phyloP scores from a whole-genome alignment of 1,140 invertebrate species.

The Bombus cullumanus region DNA sequence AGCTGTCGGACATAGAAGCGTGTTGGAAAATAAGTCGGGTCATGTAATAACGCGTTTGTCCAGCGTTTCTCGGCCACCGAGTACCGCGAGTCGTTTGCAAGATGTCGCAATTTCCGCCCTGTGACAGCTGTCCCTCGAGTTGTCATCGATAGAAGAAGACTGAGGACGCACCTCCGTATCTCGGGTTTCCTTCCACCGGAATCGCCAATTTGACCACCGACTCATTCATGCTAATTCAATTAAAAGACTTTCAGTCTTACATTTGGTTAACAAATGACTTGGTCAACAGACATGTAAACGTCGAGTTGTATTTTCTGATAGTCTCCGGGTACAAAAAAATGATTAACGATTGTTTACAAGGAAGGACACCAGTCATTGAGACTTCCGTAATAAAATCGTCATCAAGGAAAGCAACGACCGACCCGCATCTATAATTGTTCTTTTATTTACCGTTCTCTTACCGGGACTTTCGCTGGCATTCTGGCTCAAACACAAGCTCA shows the following conservation, averaged over 20 bases:
- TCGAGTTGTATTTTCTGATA: no score
- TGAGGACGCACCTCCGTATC: slow-evolving; percentile 54
- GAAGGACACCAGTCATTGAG: background rate
- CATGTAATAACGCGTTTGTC: slow-evolving; percentile 45
- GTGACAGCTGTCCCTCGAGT: slow-evolving; percentile 64
- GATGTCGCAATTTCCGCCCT: slow-evolving; percentile 66
- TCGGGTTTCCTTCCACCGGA: slow-evolving; percentile 27
- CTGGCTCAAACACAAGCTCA: background rate
- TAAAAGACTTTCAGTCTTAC: background rate
- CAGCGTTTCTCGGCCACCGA: background rate
- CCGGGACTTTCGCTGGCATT: background rate
- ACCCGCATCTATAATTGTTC: background rate
- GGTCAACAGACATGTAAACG: no score
- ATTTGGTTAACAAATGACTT: no score
- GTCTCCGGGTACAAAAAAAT: no score
- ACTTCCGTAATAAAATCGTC: background rate
- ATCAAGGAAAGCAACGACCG: background rate
- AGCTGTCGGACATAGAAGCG: background rate
- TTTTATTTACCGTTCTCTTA: background rate
- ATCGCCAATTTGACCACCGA: background rate
- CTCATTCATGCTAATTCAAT: background rate
- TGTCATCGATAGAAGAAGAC: slow-evolving; percentile 56
- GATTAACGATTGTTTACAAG: no score
- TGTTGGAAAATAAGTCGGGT: slow-evolving; percentile 54
- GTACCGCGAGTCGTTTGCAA: slow-evolving; percentile 62